Evolutionary conservation across 2,797 vertebrate genomes (phyloP).

Genomic region (Dallia pectoralis): DNA sequence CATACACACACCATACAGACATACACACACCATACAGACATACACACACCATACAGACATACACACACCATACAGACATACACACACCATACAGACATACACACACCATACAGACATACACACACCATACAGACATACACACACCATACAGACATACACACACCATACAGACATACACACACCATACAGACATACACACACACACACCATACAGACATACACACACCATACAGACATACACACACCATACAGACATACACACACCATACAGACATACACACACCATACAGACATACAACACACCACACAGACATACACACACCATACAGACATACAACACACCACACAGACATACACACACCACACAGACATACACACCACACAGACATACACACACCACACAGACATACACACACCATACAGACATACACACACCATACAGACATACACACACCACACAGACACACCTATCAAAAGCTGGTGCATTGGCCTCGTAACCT

Average conservation of each 20-base stretch:
- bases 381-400: slow-evolving; percentile 21
- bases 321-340: neutral
- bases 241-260: neutral
- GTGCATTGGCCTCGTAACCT: slow-evolving; percentile 96
- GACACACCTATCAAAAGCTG: slow-evolving; percentile 95
- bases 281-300: too few relatives aligned
- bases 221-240: slow-evolving; percentile 17
- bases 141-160: slow-evolving; percentile 6
- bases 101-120: neutral
- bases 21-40: neutral
- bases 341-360: neutral
- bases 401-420: neutral
- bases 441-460: slow-evolving; percentile 5
- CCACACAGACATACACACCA: slow-evolving; percentile 1
- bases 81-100: neutral
- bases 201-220: slow-evolving; percentile 11
- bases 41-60: slow-evolving; percentile 5
- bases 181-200: neutral
- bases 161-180: neutral
- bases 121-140: slow-evolving; percentile 15
- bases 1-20: neutral
- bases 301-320: slow-evolving; percentile 25
- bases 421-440: neutral
- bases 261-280: neutral
- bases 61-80: slow-evolving; percentile 23